Evolutionary conservation across 2,797 vertebrate genomes (phyloP), one percentile per base, ranked within the genome.

Genomic region (Apodemus agrarius): DNA sequence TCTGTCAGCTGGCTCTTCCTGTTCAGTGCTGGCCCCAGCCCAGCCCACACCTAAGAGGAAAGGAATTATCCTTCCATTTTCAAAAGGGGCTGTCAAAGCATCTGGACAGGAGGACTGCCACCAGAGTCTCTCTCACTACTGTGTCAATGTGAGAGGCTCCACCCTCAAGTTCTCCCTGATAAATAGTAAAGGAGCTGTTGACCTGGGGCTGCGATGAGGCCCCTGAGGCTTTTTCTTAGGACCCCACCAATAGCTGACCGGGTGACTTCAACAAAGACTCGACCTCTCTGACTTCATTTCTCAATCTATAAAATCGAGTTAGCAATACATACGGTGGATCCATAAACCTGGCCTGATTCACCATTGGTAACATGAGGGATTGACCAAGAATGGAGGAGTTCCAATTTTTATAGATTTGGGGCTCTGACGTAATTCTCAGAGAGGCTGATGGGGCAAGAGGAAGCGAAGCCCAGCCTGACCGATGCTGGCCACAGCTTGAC

Each of bases 311-410:
- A 89, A 37, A 37, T 59, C 22, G 24, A 49, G 29, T 57, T 40
- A 82, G 80, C 61, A 4, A 17, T 19, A 4, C 43, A 0, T 37
- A 2, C 10, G 34, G 12, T 19, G 0, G 11, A 12, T 54, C 52
- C 29, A 0, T 49, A 2, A 75, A 26, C 6, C 0, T 4, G 49
- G 13, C 61, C 82, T 52, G 7, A n/a, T 49, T 82, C 61, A 57
- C 65, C 54, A 0, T 6, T 16, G 21, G 16, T 29, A 14, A 17
- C 5, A 0, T 0, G 14, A 54, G 1, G 43, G 3, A 6, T 69
- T 40, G 43, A 40, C 74, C 87, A 61, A 34, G 49, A 31, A 43
- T 8, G 1, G 80, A 12, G n/a, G 57, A 24, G 22, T 37, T 67
- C n/a, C 49, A 17, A 10, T 26, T 72, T 34, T 37, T 76, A 65